A percentile compares a stretch with the other conserved stretches of the same genome.
Evolutionary conservation across 37 sponge, comb jelly and placozoan species (phyloP).

Genomic region (Tethya wilhelma): DNA sequence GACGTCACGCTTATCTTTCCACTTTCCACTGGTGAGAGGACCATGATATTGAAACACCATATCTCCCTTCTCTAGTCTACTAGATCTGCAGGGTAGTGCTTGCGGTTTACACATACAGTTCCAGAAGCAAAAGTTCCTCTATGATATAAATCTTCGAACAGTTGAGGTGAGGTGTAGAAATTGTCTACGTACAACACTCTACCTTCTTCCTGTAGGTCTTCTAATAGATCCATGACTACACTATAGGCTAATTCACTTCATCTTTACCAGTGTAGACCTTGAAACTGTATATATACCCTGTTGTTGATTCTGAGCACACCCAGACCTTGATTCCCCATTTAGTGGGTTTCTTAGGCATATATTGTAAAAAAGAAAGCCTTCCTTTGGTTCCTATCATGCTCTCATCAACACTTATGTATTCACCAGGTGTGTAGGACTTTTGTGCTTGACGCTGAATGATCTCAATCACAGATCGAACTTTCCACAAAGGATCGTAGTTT

Average conservation of each 20-base stretch:
- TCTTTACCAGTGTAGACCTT: slow-evolving; percentile 1
- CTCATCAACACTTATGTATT: slow-evolving; percentile 31
- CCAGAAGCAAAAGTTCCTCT: background rate
- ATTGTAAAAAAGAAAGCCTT: background rate
- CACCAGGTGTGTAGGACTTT: background rate
- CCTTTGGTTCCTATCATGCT: slow-evolving; percentile 1
- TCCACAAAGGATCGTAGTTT: slow-evolving; percentile 7
- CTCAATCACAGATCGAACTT: slow-evolving; percentile 28
- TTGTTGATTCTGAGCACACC: slow-evolving; percentile 4
- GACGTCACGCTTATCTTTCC: background rate
- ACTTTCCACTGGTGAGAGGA: background rate
- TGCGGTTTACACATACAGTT: background rate
- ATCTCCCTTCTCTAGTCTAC: background rate
- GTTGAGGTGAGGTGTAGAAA: slow-evolving; percentile 7
- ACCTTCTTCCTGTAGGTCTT: background rate
- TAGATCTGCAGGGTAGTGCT: background rate
- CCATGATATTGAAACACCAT: slow-evolving; percentile 1
- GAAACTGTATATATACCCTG: slow-evolving; percentile 7
- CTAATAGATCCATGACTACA: slow-evolving; percentile 7
- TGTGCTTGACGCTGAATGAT: background rate
- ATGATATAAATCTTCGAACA: background rate
- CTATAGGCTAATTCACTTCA: background rate
- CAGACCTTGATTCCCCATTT: background rate
- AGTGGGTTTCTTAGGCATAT: slow-evolving; percentile 4
- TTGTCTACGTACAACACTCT: slow-evolving; percentile 23